Conservation (phyloP, 1,140 invertebrate species). For the Amphibalanus amphitrite region DNA sequence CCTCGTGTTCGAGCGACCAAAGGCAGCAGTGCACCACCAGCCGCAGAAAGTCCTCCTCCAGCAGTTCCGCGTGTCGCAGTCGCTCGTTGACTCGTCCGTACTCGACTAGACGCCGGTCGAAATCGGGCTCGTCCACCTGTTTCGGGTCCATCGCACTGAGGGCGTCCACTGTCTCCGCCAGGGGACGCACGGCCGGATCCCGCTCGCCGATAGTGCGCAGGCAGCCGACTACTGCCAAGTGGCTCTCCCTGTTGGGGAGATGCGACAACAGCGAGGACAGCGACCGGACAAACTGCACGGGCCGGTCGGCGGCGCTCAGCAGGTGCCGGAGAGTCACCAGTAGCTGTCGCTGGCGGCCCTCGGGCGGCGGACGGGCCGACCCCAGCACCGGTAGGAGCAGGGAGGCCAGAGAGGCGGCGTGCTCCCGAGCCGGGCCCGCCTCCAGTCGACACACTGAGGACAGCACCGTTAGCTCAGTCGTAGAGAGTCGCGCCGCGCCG, state of each 20-base stretch:
- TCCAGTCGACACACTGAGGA: background rate
- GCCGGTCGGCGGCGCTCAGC: background rate
- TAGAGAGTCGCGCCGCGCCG: background rate
- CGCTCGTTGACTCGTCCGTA: background rate
- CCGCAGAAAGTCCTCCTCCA: background rate
- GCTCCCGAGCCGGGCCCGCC: background rate
- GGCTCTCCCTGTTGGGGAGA: background rate
- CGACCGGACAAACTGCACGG: background rate
- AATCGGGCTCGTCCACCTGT: background rate
- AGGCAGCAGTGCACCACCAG: background rate
- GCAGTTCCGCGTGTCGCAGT: background rate
- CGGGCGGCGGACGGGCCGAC: background rate
- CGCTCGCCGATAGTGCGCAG: background rate
- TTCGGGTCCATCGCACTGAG: background rate
- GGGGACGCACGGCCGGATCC: background rate
- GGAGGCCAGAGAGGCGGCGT: background rate
- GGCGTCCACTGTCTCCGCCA: background rate
- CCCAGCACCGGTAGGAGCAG: background rate
- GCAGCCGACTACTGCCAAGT: background rate
- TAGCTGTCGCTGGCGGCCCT: background rate
- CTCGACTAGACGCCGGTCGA: background rate
- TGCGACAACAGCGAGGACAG: background rate
- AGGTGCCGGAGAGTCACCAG: background rate
- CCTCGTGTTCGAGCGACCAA: background rate
- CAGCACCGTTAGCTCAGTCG: background rate